Base-by-base conservation (phyloP, 2,888 invertebrate genomes). In the Andrena marginata region DNA sequence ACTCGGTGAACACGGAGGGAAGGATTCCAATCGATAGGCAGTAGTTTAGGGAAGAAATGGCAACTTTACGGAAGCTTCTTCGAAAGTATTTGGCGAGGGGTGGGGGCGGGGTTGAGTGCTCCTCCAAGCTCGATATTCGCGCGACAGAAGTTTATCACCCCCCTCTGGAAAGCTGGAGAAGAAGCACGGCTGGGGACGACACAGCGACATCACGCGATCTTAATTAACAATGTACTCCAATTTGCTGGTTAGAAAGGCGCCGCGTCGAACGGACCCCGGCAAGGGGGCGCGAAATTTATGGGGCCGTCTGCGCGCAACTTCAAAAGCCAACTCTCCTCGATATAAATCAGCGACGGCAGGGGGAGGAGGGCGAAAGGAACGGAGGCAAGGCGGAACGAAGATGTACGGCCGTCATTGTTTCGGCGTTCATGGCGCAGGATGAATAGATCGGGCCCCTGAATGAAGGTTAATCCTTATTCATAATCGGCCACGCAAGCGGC, bases 381-480 rank as follows among this genome's bases (percentile, higher is more conserved):
- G 70, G 20, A 67, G 48, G 48, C 29, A 33, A 74, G 74, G 64
- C 42, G 75, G 42, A 64, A 85, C 82, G 81, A 77, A 85, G 85
- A 87, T 23, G 77, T 71, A 83, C 76, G 51, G 35, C 64, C 65
- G 71, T 81, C 63, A 85, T 87, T 88, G 88, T 87, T 85, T 87
- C 84, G 80, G 29, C 51, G 78, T 82, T 86, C 64, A 71, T 56
- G 79, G 79, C 60, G 67, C 62, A n/a, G 31, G 72, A 56, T 86
- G 86, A 87, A 87, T 86, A 80, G 88, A 67, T 75, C 79, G 62
- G 51, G 42, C 68, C 49, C 35, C 79, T 83, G 84, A 89, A 87
- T 79, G 81, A 86, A 90, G 71, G 87, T 90, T 90, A 90, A 91
- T 91, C 88, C 89, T 87, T 85, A 90, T 91, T 91, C 90, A 90